Evolutionary conservation across 2,797 vertebrate species (phyloP).

Genomic region (Smutsia temminckii): DNA sequence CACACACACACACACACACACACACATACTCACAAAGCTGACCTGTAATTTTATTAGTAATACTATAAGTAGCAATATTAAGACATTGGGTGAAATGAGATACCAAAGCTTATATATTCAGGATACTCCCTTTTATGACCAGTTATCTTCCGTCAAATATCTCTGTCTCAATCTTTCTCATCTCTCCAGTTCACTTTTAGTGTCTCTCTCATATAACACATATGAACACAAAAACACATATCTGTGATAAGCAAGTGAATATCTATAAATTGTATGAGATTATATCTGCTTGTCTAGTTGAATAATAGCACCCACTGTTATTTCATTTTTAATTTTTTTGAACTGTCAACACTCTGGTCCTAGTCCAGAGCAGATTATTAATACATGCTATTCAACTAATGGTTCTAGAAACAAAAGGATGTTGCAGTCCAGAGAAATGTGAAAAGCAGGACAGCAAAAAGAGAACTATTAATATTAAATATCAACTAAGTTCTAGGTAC

Average conservation of each 20-base stretch:
- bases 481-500: neutral
- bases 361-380: neutral
- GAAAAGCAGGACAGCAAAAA: neutral
- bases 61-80: neutral
- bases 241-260: neutral
- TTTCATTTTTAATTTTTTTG: neutral
- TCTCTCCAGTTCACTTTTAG: neutral
- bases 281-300: neutral
- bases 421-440: neutral
- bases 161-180: neutral
- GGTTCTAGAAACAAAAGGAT: neutral
- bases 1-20: neutral
- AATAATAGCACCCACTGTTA: neutral
- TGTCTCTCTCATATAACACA: neutral
- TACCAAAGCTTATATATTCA: neutral
- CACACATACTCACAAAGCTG: neutral
- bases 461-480: neutral
- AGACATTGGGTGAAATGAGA: neutral
- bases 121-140: neutral
- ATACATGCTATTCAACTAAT: neutral
- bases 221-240: neutral
- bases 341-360: neutral
- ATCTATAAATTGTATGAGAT: neutral
- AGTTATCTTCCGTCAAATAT: neutral
- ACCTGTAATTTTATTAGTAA: neutral